Conservation (phyloP, 2,113 vertebrate genomes). For the Periophthalmodon schlosseri region DNA sequence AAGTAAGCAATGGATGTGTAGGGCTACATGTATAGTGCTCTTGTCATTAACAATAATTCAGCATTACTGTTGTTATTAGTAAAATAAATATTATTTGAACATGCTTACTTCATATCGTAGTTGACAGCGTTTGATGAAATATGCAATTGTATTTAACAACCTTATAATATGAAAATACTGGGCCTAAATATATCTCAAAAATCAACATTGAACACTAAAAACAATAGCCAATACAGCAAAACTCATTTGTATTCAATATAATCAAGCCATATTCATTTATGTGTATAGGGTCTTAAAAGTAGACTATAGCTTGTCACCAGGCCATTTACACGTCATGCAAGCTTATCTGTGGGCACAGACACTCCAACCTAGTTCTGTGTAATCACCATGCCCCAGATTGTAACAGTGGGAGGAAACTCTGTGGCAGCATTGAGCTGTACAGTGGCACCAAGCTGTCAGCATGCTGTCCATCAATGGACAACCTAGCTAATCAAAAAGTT, state of each 20-base stretch:
- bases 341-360: constrained; percentile 65
- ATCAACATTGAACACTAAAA: no score
- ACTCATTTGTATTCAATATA: neutral
- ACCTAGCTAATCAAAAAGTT: neutral
- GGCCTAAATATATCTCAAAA: no score
- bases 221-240: neutral
- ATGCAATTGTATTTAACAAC: no score
- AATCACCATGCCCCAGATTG: constrained; percentile 65
- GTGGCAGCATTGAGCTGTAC: constrained; percentile 35
- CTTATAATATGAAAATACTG: no score
- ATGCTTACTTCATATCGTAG: no score
- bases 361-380: constrained; percentile 40
- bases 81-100: no score
- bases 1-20: no score
- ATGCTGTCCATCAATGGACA: constrained; percentile 26
- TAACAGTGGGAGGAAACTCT: constrained; percentile 55
- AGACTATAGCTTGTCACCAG: constrained; percentile 14
- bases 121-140: no score
- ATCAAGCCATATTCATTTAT: neutral
- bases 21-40: no score
- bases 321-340: constrained; percentile 25
- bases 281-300: neutral
- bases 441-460: constrained; percentile 37
- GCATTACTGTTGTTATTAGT: no score
- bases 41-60: no score